Base-by-base conservation (phyloP, 2,113 vertebrate genomes). In the Pandion haliaetus region DNA sequence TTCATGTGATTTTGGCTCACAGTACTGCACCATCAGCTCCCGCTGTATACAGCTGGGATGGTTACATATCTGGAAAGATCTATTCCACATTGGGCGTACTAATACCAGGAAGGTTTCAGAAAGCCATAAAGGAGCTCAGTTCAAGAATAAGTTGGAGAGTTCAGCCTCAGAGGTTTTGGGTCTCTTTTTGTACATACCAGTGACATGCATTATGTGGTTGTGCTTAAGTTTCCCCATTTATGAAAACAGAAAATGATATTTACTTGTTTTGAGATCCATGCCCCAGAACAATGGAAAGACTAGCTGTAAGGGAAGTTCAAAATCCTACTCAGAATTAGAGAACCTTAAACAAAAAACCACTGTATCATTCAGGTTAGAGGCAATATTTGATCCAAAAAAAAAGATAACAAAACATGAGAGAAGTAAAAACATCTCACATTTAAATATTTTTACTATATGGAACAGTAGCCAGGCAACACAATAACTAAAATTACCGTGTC, bases 71-170 rank as follows among this genome's bases (percentile, higher is more conserved):
- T 28, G 42, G 58, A 66, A 73, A 73, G 10, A 65, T 40, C 14
- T 50, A 2, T 32, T 77, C 40, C 50, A n/a, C 1, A 3, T 0
- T 24, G 17, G 15, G 54, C 3, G 16, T 36, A 36, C 20, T 8
- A 34, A 24, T 47, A 80, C 9, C 58, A 80, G 49, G 15, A 54
- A 77, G 36, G 32, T 2, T 73, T 25, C 29, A 78, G 84, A 77
- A 86, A 57, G 31, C 17, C 76, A 80, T 34, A 69, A 73, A 38
- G 32, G 13, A 87, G 29, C 20, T 84, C n/a, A 66, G 19, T 29
- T 66, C 58, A 71, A 58, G 26, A 91, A 80, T 7, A 85, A 49
- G 21, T 17, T 80, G 49, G 26, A 50, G 14, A 85, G 12, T 18
- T 82, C 52, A 74, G 17, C 8, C 65, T 67, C 31, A 0, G 3